Evolutionary conservation across 2,888 invertebrate genomes (phyloP), one percentile per base, ranked within the genome.

Genomic region (Stenodema calcarata): DNA sequence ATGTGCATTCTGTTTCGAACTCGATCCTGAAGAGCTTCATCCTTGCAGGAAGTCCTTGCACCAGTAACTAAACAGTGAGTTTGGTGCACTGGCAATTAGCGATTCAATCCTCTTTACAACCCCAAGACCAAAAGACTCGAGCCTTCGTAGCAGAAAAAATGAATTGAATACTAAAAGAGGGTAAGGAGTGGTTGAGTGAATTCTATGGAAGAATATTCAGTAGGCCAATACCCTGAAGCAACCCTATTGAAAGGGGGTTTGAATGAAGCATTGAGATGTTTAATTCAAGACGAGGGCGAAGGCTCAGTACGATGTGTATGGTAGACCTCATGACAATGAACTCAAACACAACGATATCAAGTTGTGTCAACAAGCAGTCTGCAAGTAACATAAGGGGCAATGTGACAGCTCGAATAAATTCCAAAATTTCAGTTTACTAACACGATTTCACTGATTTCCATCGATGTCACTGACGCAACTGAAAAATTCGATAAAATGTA

Each of bases 131-230:
- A 18, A n/a, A 75, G 75, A 2, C 27, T 16, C 28, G 23, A n/a
- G 41, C 78, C 18, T 41, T 23, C 44, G 23, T 28, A 4, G 35
- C 4, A 41, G 73, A 44, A 42, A 42, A 78, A 44, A 16, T 44
- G 44, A 41, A 35, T 44, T 78, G 78, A 78, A 62, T 23, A 12
- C 62, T 62, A 23, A 23, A 62, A 78, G 18, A 27, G 44, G 12
- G 12, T 12, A 1, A 35, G 35, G 4, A n/a, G 73, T 18, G 9
- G 44, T 4, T 18, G 78, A 23, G 18, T 44, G 78, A 42, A 28
- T 44, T 35, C 76, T 76, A 76, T 70, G 18, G 42, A 76, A 76
- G 76, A 35, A 42, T 42, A 76, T 76, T 78, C 78, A 42, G 44
- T 4, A 44, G 41, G 78, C 47, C 7, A 78, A 78, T 78, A 78